Evolutionary conservation across 35 echinoderm and acorn worm genomes (phyloP), one percentile per base, ranked within the genome.

Genomic region (Heliocidaris erythrogramma): DNA sequence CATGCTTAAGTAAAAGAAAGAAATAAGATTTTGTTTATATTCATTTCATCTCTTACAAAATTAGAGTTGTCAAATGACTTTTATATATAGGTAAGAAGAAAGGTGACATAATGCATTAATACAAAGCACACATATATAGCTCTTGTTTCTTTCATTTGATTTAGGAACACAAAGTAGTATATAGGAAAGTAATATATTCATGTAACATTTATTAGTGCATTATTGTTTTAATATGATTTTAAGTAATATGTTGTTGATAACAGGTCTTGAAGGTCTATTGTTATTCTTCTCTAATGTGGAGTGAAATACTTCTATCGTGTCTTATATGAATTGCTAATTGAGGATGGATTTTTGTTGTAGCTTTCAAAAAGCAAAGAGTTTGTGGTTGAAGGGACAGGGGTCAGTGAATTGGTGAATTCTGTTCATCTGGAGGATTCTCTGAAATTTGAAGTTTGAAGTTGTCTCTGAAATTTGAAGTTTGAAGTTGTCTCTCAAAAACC

Each of bases 201-300:
- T n/a, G 65, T 78, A 78, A 78, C 21, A 78, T 78, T 78, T 78
- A 78, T 78, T n/a, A 78, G 65, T 78, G 65, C 65, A 78, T 78
- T 78, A 78, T n/a, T 78, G n/a, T 78, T 78, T 56, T 78, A 78
- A 78, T 78, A 78, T 78, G 65, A 78, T 78, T 78, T 78, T 78
- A 24, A 78, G 65, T 78, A 78, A n/a, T 78, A 78, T 78, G n/a
- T 78, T 78, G 65, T 78, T 78, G 65, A 78, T 78, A 27, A 18
- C n/a, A 6, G n/a, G 65, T 21, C 65, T 78, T 78, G 14, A 78
- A 27, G 65, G 65, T 78, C 2, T 78, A n/a, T 78, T 78, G 5
- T 78, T 21, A n/a, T 18, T 78, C 27, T 78, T n/a, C 24, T 24
- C 18, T 27, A 18, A n/a, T n/a, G 27, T 78, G 27, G 21, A 78